phyloP scores from a whole-genome alignment of 2,113 vertebrate species.

The Aix galericulata region DNA sequence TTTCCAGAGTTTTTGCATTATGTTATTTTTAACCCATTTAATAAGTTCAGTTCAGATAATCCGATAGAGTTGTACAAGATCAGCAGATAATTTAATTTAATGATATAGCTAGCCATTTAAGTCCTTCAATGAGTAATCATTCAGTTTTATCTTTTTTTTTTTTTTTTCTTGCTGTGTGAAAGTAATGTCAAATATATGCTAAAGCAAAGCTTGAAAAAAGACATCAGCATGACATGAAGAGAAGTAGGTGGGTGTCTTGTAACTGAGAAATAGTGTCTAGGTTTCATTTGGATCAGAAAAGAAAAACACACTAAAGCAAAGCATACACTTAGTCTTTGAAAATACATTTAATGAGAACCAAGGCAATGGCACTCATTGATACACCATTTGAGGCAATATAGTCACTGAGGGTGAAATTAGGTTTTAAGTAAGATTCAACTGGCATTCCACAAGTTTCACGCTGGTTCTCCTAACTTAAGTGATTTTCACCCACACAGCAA shows the following conservation, averaged over 20 bases:
- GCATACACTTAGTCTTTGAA: not conserved
- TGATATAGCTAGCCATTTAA: not conserved
- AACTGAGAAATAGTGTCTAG: not conserved
- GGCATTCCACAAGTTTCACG: not conserved
- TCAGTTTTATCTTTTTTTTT: not conserved
- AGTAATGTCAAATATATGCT: not conserved
- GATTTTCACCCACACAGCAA: not conserved
- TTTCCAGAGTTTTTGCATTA: not conserved
- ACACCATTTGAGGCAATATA: not conserved
- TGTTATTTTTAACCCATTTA: not conserved
- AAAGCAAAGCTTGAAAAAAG: not conserved
- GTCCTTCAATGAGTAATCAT: not conserved
- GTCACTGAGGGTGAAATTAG: not conserved
- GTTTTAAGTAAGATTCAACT: not conserved
- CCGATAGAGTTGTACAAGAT: not conserved
- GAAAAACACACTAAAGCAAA: not conserved
- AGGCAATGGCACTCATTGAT: not conserved
- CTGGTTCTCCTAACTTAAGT: not conserved
- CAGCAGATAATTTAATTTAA: not conserved
- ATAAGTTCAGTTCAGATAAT: not conserved
- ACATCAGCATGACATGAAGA: not conserved
- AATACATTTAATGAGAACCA: not conserved
- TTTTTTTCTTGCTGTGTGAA: not conserved
- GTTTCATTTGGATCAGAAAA: not conserved
- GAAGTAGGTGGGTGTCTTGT: not conserved